Base-by-base conservation (phyloP, 2,888 invertebrate genomes). In the Leptothorax acervorum region DNA sequence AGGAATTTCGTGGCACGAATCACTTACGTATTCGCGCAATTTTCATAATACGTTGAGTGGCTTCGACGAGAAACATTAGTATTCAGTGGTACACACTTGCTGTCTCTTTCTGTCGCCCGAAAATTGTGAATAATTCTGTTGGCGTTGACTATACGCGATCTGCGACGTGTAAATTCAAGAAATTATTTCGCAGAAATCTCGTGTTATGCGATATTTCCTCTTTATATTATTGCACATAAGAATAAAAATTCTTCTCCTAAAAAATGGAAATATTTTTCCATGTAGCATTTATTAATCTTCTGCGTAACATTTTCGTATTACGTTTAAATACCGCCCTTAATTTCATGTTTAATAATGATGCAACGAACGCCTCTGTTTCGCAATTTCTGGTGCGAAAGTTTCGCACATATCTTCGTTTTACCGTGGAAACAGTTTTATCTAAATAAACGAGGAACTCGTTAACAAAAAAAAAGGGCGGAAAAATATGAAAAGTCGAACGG, bases 41-140 rank as follows among this genome's bases (percentile, higher is more conserved):
- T 81, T 81, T 81, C 73, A 73, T 81, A 81, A 73, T 73, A 60
- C 79, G 57, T 79, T 79, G 79, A 78, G 78, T 78, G 78, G 78
- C 70, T 78, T 78, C 31, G 31, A 31, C 55, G 42, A 78, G 39
- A 55, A 70, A 70, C 31, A 70, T 70, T 70, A 78, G 78, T 57
- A 78, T 70, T 78, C 75, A 48, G 28, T 74, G 18, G n/a, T 75
- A 75, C 23, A 63, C 11, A 63, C 11, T 28, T 42, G 2, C 3
- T 51, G 35, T 48, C 75, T 65, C 11, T 51, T 23, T 35, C 35
- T 73, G 28, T 18, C 48, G 15, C 42, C 42, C 78, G 42, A 76
- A 76, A 76, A 65, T 51, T 76, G 35, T 35, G 65, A 51, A 23
- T 66, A 76, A 76, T 76, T 76, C 66, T 23, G n/a, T n/a, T 48